Evolutionary conservation across 2,888 invertebrate genomes (phyloP), one percentile per base, ranked within the genome.

Genomic region (Agriopis leucophaearia): DNA sequence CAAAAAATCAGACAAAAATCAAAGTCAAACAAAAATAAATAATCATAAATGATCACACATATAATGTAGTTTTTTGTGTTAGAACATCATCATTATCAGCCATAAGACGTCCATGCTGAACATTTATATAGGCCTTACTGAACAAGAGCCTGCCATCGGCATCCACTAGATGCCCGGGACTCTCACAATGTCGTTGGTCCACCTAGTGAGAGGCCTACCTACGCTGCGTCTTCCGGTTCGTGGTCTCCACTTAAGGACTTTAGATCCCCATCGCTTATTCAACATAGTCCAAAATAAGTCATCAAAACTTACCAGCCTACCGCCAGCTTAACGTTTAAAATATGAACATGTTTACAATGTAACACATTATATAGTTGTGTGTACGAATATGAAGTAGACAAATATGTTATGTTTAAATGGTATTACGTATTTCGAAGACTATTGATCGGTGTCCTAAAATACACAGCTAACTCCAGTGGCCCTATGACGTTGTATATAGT

Each of bases 401-500:
- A 50, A 59, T 50, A 44, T 52, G n/a, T 27, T 7, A 38, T 38
- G 38, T 50, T 51, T 50, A 15, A 16, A 15, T 38, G 10, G 35
- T 42, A 8, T 16, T 44, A 55, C 42, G 13, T 60, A 36, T 52
- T 55, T 44, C 16, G 40, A 36, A 48, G 16, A 54, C 8, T 44
- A 66, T 66, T 55, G 61, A 66, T 66, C 66, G 44, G 38, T 51
- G 48, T 51, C 38, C 57, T 56, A 44, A 60, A 66, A 50, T 66
- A 51, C 8, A 54, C 36, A 27, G 44, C 54, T 60, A 45, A 51
- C 38, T 45, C 51, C 51, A 36, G 55, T 56, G 42, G 16, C 60
- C 48, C 42, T 42, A 50, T 47, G 50, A 61, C 56, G 51, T 56
- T 13, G 36, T 56, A 66, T 57, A 45, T 36, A 48, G 60, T 66